phyloP scores from a whole-genome alignment of 92 coral and sea anemone species.

The Heliopora coerulea region DNA sequence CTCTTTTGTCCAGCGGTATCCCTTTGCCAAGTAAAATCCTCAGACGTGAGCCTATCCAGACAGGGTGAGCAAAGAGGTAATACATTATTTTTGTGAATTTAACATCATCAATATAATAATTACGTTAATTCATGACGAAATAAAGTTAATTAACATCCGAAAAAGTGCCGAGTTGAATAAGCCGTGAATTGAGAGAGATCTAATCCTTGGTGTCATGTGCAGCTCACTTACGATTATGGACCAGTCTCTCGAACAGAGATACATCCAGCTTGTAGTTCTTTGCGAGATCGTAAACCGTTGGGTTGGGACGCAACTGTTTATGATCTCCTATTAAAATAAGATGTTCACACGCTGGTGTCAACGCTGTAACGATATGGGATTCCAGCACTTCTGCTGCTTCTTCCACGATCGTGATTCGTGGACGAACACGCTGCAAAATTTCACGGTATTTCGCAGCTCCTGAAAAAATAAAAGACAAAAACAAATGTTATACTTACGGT shows the following conservation, averaged over 20 bases:
- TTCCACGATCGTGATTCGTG: constrained; percentile 83
- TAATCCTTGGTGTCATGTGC: too few species aligned
- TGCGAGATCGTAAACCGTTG: constrained; percentile 72
- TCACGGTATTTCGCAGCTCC: constrained; percentile 87
- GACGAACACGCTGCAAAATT: constrained; percentile 66
- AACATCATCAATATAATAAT: too few species aligned
- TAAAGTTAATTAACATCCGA: too few species aligned
- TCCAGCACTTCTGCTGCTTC: constrained; percentile 96
- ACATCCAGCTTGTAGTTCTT: constrained; percentile 69
- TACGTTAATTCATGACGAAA: too few species aligned
- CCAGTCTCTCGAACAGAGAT: constrained; percentile 89
- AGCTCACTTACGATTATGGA: constrained; percentile 26
- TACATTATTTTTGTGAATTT: too few species aligned
- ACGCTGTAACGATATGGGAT: constrained; percentile 85
- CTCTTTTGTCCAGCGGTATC: too few species aligned
- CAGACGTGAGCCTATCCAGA: too few species aligned
- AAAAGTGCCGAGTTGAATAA: too few species aligned
- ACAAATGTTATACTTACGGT: too few species aligned
- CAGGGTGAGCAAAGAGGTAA: too few species aligned
- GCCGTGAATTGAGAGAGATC: too few species aligned
- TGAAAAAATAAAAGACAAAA: neutral
- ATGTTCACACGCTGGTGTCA: constrained; percentile 84
- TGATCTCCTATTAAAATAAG: constrained; percentile 95
- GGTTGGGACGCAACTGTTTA: constrained; percentile 89
- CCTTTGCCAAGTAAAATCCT: too few species aligned